These are phyloP conservation scores for Scaptomyza reducta DNA, from an alignment of 2,888 invertebrate species.

Conservation along the genomic window DNA sequence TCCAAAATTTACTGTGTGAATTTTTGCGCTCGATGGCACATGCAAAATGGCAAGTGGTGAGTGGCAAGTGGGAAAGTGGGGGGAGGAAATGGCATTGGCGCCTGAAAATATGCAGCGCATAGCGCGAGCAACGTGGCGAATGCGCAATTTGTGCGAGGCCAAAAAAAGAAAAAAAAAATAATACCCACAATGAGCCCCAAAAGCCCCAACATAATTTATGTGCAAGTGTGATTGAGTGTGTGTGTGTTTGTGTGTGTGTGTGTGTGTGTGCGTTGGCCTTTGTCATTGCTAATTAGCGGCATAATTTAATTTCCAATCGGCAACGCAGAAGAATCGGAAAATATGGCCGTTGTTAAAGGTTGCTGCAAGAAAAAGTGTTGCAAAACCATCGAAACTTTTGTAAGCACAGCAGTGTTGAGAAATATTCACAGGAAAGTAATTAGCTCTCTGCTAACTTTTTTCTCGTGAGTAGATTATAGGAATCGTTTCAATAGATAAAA, in stretches of 20 bases:
- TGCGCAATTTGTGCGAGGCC: slow-evolving; percentile 39
- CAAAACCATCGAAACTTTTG: too few relatives aligned
- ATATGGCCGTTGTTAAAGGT: neutral
- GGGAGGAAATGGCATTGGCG: slow-evolving; percentile 16
- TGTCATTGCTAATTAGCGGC: slow-evolving; percentile 70
- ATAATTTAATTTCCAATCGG: slow-evolving; percentile 72
- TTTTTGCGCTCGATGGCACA: slow-evolving; percentile 52
- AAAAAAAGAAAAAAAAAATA: slow-evolving; percentile 1
- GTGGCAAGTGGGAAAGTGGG: neutral
- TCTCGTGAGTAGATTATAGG: too few relatives aligned
- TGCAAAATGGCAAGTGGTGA: slow-evolving; percentile 33
- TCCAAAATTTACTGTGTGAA: slow-evolving; percentile 72
- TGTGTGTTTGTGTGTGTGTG: slow-evolving; percentile 7
- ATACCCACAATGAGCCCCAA: slow-evolving; percentile 67
- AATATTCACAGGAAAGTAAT: too few relatives aligned
- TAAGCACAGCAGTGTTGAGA: too few relatives aligned
- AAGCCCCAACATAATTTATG: slow-evolving; percentile 78
- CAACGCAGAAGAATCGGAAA: slow-evolving; percentile 19
- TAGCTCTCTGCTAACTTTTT: too few relatives aligned
- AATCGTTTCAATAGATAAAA: too few relatives aligned
- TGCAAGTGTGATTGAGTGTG: slow-evolving; percentile 21
- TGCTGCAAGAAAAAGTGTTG: neutral
- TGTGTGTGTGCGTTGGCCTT: slow-evolving; percentile 6
- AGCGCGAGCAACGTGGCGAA: slow-evolving; percentile 45
- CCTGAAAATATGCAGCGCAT: slow-evolving; percentile 53